Conservation (phyloP, 1,140 invertebrate genomes). For the Drosophila pachea region DNA sequence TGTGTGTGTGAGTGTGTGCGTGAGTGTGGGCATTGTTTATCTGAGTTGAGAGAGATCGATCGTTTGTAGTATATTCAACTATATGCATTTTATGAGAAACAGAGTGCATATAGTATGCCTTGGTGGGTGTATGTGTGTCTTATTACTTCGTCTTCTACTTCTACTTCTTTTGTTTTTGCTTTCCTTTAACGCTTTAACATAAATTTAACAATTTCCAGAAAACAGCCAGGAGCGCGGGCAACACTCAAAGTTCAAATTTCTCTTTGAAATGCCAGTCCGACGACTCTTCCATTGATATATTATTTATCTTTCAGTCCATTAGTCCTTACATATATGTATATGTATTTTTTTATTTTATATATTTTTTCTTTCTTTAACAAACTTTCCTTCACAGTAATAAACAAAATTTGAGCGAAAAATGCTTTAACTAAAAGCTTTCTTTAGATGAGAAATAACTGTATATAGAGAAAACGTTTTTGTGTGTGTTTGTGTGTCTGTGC, state of each 20-base stretch:
- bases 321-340: conserved; percentile 43
- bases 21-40: conserved; percentile 1
- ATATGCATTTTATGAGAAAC: conserved; percentile 67
- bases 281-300: conserved; percentile 62
- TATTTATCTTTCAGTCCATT: conserved; percentile 67
- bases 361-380: conserved; percentile 39
- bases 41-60: conserved; percentile 10
- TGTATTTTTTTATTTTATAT: conserved; percentile 35
- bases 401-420: conserved; percentile 75
- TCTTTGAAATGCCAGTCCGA: conserved; percentile 37
- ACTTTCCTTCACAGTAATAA: conserved; percentile 45
- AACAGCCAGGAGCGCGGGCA: conserved; percentile 60
- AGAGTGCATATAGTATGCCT: conserved; percentile 76
- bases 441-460: conserved; percentile 45
- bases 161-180: conserved; percentile 33
- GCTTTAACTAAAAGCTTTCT: conserved; percentile 62
- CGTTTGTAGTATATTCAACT: conserved; percentile 18
- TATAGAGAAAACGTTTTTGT: conserved; percentile 56
- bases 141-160: conserved; percentile 26
- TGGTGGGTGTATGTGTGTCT: conserved; percentile 64
- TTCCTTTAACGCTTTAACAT: conserved; percentile 59
- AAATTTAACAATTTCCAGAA: conserved; percentile 73
- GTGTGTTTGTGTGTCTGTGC: conserved; percentile 22
- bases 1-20: conserved; percentile 10
- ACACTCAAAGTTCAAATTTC: conserved; percentile 2